These are phyloP conservation scores for Galeruca laticollis DNA, from an alignment of 2,888 invertebrate species.

Conservation along the genomic window DNA sequence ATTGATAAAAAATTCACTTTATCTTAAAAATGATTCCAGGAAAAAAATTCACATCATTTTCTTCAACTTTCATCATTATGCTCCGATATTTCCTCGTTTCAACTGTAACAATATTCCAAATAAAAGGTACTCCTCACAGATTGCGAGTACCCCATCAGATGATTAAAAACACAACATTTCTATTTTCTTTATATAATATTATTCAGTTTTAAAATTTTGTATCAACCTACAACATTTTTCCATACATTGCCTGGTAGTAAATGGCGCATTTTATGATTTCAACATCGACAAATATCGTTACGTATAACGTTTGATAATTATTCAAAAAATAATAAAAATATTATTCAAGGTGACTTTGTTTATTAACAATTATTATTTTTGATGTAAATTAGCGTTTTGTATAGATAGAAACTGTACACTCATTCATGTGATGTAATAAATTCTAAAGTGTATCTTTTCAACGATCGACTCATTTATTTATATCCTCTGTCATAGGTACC, in stretches of 20 bases:
- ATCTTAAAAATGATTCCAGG: too few relatives aligned
- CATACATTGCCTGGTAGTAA: neutral
- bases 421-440: neutral
- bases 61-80: too few relatives aligned
- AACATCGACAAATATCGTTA: neutral
- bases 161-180: too few relatives aligned
- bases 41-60: too few relatives aligned
- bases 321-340: constrained; percentile 13
- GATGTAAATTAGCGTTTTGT: constrained; percentile 13
- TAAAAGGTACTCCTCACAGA: too few relatives aligned
- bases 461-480: constrained; percentile 6
- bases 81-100: too few relatives aligned
- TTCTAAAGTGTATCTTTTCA: neutral
- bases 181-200: too few relatives aligned
- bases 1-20: too few relatives aligned
- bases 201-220: too few relatives aligned
- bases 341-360: constrained; percentile 16
- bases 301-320: neutral
- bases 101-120: too few relatives aligned
- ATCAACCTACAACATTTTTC: neutral
- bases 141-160: too few relatives aligned
- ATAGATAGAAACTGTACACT: neutral
- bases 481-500: neutral
- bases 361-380: constrained; percentile 12
- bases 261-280: neutral